These are phyloP conservation scores for Xiphophorus maculatus DNA, from an alignment of 2,113 vertebrate genomes.

Conservation along the genomic window DNA sequence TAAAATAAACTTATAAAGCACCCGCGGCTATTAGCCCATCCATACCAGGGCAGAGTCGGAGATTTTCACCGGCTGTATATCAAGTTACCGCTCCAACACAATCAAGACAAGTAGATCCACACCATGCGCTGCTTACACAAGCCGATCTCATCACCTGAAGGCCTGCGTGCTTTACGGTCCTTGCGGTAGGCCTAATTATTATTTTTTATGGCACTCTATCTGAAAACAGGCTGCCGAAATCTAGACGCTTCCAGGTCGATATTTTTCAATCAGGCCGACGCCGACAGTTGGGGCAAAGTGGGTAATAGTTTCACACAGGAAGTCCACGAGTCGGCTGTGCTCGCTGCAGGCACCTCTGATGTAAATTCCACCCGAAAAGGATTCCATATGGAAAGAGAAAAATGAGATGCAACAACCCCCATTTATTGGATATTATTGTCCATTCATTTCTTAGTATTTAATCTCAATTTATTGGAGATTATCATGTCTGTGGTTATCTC, in stretches of 20 bases:
- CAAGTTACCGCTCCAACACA: conserved; percentile 71
- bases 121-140: conserved; percentile 69
- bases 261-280: conserved; percentile 25
- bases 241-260: conserved; percentile 27
- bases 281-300: conserved; percentile 44
- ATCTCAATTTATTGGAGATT: no score
- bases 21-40: conserved; percentile 85
- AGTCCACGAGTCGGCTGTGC: background rate
- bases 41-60: conserved; percentile 81
- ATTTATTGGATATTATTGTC: no score
- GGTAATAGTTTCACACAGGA: conserved; percentile 42
- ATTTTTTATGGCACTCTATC: conserved; percentile 63
- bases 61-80: conserved; percentile 72
- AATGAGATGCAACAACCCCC: conserved; percentile 32
- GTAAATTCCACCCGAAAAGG: conserved; percentile 26
- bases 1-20: conserved; percentile 92
- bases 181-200: conserved; percentile 62
- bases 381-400: conserved; percentile 35
- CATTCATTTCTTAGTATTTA: no score
- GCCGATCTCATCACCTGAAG: conserved; percentile 71
- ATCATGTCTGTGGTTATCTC: no score
- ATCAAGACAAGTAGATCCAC: conserved; percentile 69
- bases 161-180: conserved; percentile 49
- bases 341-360: conserved; percentile 26
- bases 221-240: conserved; percentile 52